Evolutionary conservation across 1,140 invertebrate genomes (phyloP), one percentile per base, ranked within the genome.

Genomic region (Xylocopa sonorina): DNA sequence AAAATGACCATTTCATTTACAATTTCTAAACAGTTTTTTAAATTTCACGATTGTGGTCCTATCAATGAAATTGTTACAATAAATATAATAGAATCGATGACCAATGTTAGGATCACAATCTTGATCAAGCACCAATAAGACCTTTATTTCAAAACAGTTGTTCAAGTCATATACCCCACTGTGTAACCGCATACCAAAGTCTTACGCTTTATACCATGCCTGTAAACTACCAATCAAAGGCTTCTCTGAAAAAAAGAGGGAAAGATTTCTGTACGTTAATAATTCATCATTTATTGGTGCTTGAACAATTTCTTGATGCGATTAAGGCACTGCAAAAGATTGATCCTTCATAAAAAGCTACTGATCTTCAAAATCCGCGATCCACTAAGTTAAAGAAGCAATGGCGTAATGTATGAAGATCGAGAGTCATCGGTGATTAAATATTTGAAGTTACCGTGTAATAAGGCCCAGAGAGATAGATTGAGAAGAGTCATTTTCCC

Each of bases 301-400:
- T 87, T 86, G 84, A 87, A 50, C 74, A 64, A 41, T 46, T 69
- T 81, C 34, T 78, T 46, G 48, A 73, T 72, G 51, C 75, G 80
- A 78, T 83, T 86, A 86, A 83, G 84, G 82, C 85, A 86, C 85
- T 86, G 85, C 77, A 83, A 86, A 86, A 83, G 72, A 78, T 74
- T 50, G 55, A 73, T 76, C 16, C 29, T 71, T 71, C 29, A 57
- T 78, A 66, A 79, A 71, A 80, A 78, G 57, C 63, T 66, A 73
- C 27, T 73, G 75, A 78, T 71, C 75, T 78, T 50, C 55, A 58
- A 71, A 71, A 78, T 60, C 58, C 55, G 75, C 55, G 43, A 41
- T 71, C 75, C 55, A 9, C 60, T 50, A 43, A 24, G 51, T 78
- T 78, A 78, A 78, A 71, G 66, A 78, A 69, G 75, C 46, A 78